Conservation (phyloP, 2,113 vertebrate species). For the Vulpes ferrilata region DNA sequence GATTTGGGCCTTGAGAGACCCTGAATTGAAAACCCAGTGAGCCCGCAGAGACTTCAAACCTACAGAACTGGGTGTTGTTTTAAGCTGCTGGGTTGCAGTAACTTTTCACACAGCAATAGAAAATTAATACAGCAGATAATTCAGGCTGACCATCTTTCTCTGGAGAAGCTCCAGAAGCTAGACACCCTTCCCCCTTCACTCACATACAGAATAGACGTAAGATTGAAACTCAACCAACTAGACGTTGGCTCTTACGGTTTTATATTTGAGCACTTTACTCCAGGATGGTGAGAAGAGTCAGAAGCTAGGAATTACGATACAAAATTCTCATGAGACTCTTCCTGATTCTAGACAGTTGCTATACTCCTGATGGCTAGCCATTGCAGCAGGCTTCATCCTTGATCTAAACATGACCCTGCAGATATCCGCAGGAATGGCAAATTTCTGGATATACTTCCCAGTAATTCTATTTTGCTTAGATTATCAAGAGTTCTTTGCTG, state of each 20-base stretch:
- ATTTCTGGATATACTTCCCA: not conserved
- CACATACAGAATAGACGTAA: not conserved
- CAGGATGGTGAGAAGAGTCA: not conserved
- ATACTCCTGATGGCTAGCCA: not conserved
- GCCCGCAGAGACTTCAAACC: not conserved
- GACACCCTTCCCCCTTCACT: rapidly evolving
- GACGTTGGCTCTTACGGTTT: not conserved
- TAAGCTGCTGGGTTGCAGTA: not conserved
- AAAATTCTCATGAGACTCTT: not conserved
- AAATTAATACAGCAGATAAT: not conserved
- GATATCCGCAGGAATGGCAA: not conserved
- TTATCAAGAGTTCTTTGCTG: not conserved
- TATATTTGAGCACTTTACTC: not conserved
- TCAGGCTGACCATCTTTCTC: not conserved
- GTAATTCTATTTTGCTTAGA: slow-evolving; percentile 24
- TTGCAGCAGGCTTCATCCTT: not conserved
- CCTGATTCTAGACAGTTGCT: not conserved
- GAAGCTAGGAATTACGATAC: not conserved
- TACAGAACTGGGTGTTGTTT: not conserved
- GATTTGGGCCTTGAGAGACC: not conserved
- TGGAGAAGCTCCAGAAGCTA: not conserved
- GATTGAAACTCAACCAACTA: not conserved
- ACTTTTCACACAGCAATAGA: not conserved
- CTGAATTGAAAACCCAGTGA: not conserved
- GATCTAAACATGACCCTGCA: not conserved